Evolutionary conservation across 2,888 invertebrate species (phyloP).

Genomic region (Alcis repandata): DNA sequence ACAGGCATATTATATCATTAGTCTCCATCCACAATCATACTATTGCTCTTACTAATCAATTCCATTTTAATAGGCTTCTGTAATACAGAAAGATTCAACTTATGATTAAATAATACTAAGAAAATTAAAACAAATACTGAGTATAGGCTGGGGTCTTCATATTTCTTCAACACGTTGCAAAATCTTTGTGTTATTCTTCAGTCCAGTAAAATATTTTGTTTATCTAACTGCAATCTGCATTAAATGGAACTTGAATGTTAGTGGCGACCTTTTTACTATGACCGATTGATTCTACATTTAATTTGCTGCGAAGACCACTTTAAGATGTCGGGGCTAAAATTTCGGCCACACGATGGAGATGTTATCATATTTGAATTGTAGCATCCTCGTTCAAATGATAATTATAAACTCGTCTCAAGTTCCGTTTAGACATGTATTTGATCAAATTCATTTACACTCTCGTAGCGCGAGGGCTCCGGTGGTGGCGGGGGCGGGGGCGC

Average conservation of each 20-base stretch:
- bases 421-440: conserved; percentile 87
- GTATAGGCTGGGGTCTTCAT: conserved; percentile 6
- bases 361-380: neutral
- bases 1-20: conserved; percentile 18
- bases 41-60: conserved; percentile 63
- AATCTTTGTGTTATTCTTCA: neutral
- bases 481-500: no score
- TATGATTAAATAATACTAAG: conserved; percentile 29
- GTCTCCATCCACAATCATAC: conserved; percentile 21
- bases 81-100: conserved; percentile 34
- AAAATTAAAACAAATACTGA: conserved; percentile 12
- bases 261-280: neutral
- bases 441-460: conserved; percentile 73
- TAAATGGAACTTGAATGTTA: neutral
- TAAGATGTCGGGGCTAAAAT: neutral
- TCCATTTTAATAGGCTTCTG: conserved; percentile 56
- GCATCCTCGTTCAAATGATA: neutral
- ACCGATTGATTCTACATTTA: no score
- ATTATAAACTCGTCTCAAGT: neutral
- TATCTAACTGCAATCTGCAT: neutral
- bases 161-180: conserved; percentile 10
- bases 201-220: neutral
- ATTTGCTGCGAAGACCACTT: neutral
- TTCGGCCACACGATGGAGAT: neutral
- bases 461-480: conserved; percentile 59